These are phyloP conservation scores for Rhadinocentrus ornatus DNA, from an alignment of 2,797 vertebrate species.

Conservation along the genomic window DNA sequence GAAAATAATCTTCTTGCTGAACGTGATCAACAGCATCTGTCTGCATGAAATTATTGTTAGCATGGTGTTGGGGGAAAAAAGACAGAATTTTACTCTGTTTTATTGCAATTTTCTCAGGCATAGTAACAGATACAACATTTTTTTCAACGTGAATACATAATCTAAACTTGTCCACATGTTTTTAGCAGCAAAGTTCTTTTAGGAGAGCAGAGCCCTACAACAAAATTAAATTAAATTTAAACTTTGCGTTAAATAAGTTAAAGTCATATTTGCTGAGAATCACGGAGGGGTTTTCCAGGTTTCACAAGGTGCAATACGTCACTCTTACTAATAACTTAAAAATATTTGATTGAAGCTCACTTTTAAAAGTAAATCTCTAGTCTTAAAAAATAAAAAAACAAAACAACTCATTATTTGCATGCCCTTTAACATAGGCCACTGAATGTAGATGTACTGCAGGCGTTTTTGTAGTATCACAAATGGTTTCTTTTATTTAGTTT, in stretches of 20 bases:
- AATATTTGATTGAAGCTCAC: not conserved
- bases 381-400: not conserved
- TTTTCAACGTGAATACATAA: too few species aligned
- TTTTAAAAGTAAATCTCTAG: not conserved
- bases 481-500: slow-evolving; percentile 29
- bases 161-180: not conserved
- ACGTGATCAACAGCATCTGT: too few species aligned
- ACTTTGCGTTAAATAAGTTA: not conserved
- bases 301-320: not conserved
- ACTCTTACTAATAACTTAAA: not conserved
- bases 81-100: too few species aligned
- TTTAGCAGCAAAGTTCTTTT: not conserved
- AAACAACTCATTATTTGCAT: not conserved
- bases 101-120: too few species aligned
- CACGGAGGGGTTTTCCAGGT: not conserved
- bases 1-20: too few species aligned
- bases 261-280: not conserved
- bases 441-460: too few species aligned
- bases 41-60: too few species aligned
- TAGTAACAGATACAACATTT: too few species aligned
- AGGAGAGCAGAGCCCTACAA: not conserved
- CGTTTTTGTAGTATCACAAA: not conserved
- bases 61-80: too few species aligned
- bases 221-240: too few species aligned
- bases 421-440: too few species aligned